Evolutionary conservation across 2,113 vertebrate genomes (phyloP).

Genomic region (Ophthalmotilapia sp.): DNA sequence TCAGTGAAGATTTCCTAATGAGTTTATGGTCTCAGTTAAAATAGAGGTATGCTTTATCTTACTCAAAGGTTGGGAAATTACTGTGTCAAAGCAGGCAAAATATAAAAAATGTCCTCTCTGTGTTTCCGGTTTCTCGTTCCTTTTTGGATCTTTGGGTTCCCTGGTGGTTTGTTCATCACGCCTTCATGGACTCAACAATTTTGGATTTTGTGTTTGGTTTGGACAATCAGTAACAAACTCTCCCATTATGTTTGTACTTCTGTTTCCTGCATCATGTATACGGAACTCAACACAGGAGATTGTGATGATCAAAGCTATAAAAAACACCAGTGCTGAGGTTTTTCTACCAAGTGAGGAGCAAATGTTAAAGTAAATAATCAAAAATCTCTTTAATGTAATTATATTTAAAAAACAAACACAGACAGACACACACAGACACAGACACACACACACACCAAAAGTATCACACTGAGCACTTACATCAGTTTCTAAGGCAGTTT

Average conservation of each 20-base stretch:
- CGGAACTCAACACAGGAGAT: neutral
- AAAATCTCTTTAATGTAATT: neutral
- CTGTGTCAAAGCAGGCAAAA: neutral
- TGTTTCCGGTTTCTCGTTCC: fast-evolving
- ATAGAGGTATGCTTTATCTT: neutral
- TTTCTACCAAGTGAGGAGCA: neutral
- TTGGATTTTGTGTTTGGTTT: neutral
- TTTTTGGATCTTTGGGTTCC: neutral
- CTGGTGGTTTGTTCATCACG: fast-evolving
- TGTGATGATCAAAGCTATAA: neutral
- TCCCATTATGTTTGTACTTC: neutral
- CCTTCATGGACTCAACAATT: neutral
- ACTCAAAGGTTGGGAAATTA: neutral
- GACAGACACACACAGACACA: fast-evolving
- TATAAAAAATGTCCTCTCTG: neutral
- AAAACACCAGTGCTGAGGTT: neutral
- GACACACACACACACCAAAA: neutral
- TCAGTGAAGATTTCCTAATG: neutral
- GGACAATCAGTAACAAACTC: fast-evolving
- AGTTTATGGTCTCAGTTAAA: neutral
- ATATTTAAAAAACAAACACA: neutral
- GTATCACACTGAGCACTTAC: neutral
- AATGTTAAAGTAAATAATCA: neutral
- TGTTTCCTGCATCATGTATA: neutral
- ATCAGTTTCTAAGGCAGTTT: conserved; percentile 1